Base-by-base conservation (phyloP, 2,113 vertebrate genomes). In the Microcebus murinus region DNA sequence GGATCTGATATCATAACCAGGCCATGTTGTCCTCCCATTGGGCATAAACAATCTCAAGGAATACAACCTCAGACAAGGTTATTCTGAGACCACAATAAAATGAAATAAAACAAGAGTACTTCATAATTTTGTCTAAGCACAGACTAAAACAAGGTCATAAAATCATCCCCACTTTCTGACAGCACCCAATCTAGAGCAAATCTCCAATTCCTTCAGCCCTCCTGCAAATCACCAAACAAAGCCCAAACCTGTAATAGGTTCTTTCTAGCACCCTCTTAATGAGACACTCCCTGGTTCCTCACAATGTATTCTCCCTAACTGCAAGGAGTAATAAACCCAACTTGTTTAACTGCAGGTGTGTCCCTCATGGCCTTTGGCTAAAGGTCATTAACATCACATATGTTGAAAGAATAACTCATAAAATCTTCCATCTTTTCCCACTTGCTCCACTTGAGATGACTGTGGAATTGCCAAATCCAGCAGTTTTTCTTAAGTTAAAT, bases 81-180 rank as follows among this genome's bases (percentile, higher is more conserved):
- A 68, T 39, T 92, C 83, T 95, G 57, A 92, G 80, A 73, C 17
- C 59, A 90, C 39, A 86, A 59, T 89, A 86, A 90, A 90, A 81
- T 90, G 11, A 85, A 89, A 87, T n/a, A 87, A 91, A 94, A 39
- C 27, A 81, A 91, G 42, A 8, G 52, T 31, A 94, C 36, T 94
- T 79, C 14, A 80, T 85, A 96, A 92, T 79, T 95, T 90, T 63
- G 17, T 87, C 59, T 76, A 96, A 77, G 31, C 83, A 68, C 65
- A 90, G 55, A 80, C 23, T 74, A 59, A 93, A 96, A 80, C 45
- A 80, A 55, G 8, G 31, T 83, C 68, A 95, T 91, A 87, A 90
- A 91, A 45, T 83, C 79, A 52, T 7, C 36, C 39, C 82, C 6
- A 95, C 63, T 83, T 82, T 90, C 50, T 86, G 34, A 65, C 42